Evolutionary conservation across 92 coral and sea anemone genomes (phyloP).

Genomic region (Siderastrea radians): DNA sequence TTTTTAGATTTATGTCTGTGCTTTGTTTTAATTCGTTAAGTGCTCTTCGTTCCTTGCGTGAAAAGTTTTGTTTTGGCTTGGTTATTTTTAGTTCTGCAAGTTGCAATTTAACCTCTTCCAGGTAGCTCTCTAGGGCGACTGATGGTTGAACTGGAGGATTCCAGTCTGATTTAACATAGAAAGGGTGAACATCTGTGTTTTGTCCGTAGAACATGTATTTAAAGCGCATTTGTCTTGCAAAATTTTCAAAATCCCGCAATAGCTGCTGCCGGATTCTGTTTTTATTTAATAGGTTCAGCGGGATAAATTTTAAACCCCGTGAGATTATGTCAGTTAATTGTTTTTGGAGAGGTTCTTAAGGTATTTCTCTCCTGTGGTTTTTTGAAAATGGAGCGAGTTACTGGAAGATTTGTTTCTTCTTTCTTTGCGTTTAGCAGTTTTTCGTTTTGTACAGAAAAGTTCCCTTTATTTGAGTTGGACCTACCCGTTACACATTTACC

Average conservation of each 20-base stretch:
- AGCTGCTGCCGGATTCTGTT: not conserved
- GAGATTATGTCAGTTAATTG: not conserved
- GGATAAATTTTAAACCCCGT: not conserved
- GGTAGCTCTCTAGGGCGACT: not conserved
- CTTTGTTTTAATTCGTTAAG: too few relatives aligned
- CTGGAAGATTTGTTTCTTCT: not conserved
- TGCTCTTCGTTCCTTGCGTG: too few relatives aligned
- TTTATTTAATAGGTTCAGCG: not conserved
- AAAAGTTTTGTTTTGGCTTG: not conserved
- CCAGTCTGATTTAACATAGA: slow-evolving; percentile 11
- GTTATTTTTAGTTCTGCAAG: not conserved
- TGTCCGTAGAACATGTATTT: slow-evolving; percentile 1
- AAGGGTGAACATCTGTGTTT: slow-evolving; percentile 1
- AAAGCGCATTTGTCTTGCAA: not conserved
- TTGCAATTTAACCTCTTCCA: not conserved
- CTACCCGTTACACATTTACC: too few relatives aligned
- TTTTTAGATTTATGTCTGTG: too few relatives aligned
- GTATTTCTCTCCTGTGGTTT: not conserved
- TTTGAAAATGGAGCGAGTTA: not conserved
- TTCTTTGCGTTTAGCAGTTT: not conserved
- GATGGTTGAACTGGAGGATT: slow-evolving; percentile 5
- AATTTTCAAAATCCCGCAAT: not conserved
- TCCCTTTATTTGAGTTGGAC: too few relatives aligned
- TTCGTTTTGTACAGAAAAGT: too few relatives aligned
- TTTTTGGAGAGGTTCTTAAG: slow-evolving; percentile 1